Conservation (phyloP, 2,797 vertebrate species). For the Acanthiza pusilla region DNA sequence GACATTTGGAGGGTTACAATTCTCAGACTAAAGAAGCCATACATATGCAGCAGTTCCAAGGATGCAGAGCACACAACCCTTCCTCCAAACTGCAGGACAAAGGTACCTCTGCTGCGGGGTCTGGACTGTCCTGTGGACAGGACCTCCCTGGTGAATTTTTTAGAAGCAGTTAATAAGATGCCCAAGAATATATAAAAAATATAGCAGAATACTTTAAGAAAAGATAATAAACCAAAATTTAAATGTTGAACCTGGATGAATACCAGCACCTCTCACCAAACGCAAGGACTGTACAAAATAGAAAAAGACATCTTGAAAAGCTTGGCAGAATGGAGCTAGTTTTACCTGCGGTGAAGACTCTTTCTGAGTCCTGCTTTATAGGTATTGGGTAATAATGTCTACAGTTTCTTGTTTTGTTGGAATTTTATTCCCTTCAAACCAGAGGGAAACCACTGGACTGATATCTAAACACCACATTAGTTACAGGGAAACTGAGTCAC, state of each 20-base stretch:
- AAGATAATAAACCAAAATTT: neutral
- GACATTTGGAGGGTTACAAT: neutral
- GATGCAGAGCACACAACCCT: neutral
- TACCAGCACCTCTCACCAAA: neutral
- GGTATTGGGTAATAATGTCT: neutral
- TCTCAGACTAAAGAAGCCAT: neutral
- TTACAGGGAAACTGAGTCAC: neutral
- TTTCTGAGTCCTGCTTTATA: neutral
- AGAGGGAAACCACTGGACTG: neutral
- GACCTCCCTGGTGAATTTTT: neutral
- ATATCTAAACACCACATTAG: neutral
- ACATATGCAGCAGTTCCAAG: neutral
- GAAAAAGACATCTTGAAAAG: neutral
- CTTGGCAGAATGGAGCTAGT: rapidly evolving
- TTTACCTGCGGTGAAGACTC: neutral
- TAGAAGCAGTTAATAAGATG: neutral
- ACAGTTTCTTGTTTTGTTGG: neutral
- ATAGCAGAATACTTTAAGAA: neutral
- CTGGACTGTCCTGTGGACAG: neutral
- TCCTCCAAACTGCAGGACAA: neutral
- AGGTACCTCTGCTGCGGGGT: neutral
- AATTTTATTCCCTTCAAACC: neutral
- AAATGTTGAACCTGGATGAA: neutral
- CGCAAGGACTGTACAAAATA: neutral
- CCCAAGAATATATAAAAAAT: neutral